A percentile compares a stretch with the other conserved stretches of the same genome.
Evolutionary conservation across 2,888 invertebrate genomes (phyloP).

Genomic region (Tachina lurida): DNA sequence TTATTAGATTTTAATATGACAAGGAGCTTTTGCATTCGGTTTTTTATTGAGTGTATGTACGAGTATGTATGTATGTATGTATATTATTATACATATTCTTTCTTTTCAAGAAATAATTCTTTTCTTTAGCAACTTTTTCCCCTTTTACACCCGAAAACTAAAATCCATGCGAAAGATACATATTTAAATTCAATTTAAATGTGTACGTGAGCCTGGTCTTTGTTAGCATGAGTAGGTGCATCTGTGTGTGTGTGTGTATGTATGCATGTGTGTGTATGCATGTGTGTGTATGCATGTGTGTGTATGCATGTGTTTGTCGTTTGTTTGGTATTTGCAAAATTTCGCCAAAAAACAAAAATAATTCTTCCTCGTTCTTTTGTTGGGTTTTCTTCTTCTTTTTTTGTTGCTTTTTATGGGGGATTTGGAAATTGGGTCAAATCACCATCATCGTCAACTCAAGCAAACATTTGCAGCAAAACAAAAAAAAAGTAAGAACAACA

Average conservation of each 20-base stretch:
- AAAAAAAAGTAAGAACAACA: conserved; percentile 11
- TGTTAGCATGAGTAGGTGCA: background rate
- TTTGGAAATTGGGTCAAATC: conserved; percentile 66
- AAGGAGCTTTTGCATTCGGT: background rate
- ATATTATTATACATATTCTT: background rate
- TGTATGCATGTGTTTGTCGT: background rate
- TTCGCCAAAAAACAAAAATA: conserved; percentile 18
- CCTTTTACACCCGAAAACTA: conserved; percentile 10
- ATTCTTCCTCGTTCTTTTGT: conserved; percentile 52
- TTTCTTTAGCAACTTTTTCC: background rate
- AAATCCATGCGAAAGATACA: conserved; percentile 8
- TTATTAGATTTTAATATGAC: conserved; percentile 8
- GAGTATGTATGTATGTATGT: no score
- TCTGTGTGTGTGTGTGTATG: no score
- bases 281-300: background rate
- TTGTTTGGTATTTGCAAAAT: conserved; percentile 24
- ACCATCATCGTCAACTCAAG: conserved; percentile 43
- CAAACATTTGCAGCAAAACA: conserved; percentile 39
- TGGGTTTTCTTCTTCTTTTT: background rate
- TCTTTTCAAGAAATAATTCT: conserved; percentile 4
- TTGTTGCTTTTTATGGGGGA: conserved; percentile 17
- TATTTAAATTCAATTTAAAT: conserved; percentile 31
- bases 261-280: background rate
- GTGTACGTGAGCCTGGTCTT: conserved; percentile 3
- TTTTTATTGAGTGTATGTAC: background rate